Percentiles rank a stretch among this genome's conserved stretches.
Conservation (phyloP, 2,888 invertebrate species). For the Aproaerema taeniolella region DNA sequence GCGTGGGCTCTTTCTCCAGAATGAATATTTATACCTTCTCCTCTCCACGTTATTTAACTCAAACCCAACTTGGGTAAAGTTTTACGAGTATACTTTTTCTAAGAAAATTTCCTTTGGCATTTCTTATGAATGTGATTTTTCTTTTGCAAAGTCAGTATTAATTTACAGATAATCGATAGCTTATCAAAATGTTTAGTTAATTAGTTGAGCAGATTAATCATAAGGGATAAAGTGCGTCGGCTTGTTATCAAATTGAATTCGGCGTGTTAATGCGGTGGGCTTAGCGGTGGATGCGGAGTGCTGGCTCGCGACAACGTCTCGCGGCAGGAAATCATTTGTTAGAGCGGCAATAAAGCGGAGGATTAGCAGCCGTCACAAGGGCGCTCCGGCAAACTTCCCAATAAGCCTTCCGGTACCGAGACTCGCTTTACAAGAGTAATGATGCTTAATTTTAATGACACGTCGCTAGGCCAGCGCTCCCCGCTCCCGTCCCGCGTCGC, state of each 20-base stretch:
- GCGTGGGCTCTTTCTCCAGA: conserved; percentile 54
- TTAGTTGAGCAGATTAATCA: no score
- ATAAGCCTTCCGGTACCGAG: conserved; percentile 63
- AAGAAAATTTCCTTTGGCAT: conserved; percentile 47
- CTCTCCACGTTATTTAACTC: conserved; percentile 61
- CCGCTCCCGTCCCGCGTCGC: conserved; percentile 35
- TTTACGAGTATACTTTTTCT: conserved; percentile 54
- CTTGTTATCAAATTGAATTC: no score
- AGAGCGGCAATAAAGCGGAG: conserved; percentile 61
- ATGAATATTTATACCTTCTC: conserved; percentile 72
- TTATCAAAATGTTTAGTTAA: no score
- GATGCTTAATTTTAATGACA: conserved; percentile 76
- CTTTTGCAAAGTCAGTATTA: no score
- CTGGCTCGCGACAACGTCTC: conserved; percentile 24
- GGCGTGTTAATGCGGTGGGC: no score
- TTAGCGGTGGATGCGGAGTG: not conserved
- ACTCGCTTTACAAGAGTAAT: conserved; percentile 72
- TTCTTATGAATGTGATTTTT: conserved; percentile 34
- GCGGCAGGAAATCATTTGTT: conserved; percentile 55
- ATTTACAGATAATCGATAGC: no score
- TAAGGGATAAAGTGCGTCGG: no score
- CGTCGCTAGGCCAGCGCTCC: conserved; percentile 45
- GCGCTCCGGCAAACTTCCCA: conserved; percentile 59
- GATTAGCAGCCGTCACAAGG: conserved; percentile 59
- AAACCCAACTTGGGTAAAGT: conserved; percentile 46